A percentile compares a stretch with the other conserved stretches of the same genome.
phyloP scores from a whole-genome alignment of 64 coral and sea anemone genomes.

The Catalaphyllia jardinei region DNA sequence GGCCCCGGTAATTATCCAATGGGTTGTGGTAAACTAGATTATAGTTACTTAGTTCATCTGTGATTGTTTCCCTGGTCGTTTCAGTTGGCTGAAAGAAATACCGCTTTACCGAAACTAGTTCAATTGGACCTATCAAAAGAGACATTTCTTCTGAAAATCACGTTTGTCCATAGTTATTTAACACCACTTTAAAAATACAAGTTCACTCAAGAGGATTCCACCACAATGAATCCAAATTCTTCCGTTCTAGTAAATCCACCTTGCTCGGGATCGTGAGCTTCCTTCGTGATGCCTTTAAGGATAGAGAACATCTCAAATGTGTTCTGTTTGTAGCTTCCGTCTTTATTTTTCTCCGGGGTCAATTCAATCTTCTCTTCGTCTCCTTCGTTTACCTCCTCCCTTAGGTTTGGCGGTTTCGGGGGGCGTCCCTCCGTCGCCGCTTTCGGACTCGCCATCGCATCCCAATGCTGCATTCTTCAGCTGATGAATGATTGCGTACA shows the following conservation, averaged over 20 bases:
- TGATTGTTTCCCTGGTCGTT: no score
- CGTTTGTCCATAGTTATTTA: no score
- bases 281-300: neutral
- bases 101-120: no score
- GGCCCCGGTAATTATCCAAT: no score
- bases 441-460: no score
- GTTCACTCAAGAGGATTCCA: neutral
- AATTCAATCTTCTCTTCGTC: neutral
- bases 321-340: neutral
- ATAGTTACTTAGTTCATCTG: no score
- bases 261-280: neutral
- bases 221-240: neutral
- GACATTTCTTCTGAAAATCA: neutral
- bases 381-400: neutral
- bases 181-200: neutral
- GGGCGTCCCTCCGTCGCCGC: neutral
- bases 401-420: neutral
- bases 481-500: neutral
- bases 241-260: neutral
- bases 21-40: no score
- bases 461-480: neutral
- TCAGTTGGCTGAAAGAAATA: no score
- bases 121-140: no score
- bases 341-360: neutral
- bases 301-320: neutral